These are phyloP conservation scores for Melieria omissa DNA, from an alignment of 2,888 invertebrate species.

Conservation along the genomic window DNA sequence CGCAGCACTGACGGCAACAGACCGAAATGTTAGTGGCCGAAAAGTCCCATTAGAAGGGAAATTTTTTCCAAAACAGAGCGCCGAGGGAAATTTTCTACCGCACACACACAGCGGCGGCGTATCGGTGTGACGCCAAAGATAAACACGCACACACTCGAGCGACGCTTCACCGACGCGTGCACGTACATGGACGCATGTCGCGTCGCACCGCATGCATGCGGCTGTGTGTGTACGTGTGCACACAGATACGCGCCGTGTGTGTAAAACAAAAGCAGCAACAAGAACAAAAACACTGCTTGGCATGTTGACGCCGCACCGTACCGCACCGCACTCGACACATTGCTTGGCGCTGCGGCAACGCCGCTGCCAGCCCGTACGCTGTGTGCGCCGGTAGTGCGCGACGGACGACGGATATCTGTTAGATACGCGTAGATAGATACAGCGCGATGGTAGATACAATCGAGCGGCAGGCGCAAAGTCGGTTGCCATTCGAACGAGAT, in stretches of 20 bases:
- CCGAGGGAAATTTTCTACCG: not conserved
- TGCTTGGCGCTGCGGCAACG: no score
- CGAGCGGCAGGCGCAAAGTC: slow-evolving; percentile 44
- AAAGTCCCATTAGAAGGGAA: not conserved
- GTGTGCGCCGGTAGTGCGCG: no score
- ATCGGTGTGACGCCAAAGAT: no score
- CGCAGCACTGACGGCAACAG: not conserved
- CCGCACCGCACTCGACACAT: no score
- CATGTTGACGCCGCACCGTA: no score
- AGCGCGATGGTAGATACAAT: slow-evolving; percentile 34
- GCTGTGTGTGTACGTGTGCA: slow-evolving; percentile 5
- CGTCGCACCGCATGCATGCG: not conserved
- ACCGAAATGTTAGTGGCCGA: not conserved
- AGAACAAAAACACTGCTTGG: no score
- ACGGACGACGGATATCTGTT: slow-evolving; percentile 51
- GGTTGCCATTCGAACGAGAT: slow-evolving; percentile 55
- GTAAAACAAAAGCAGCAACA: no score
- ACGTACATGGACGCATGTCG: slow-evolving; percentile 25
- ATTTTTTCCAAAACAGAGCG: slow-evolving; percentile 18
- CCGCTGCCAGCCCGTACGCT: slow-evolving; percentile 18
- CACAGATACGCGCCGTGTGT: no score
- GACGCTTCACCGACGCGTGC: slow-evolving; percentile 1
- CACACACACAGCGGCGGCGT: not conserved
- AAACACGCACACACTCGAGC: slow-evolving; percentile 17
- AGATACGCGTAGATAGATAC: slow-evolving; percentile 55